A percentile compares a stretch with the other conserved stretches of the same genome.
phyloP scores from a whole-genome alignment of 2,888 invertebrate species.

The Lysandra bellargus region DNA sequence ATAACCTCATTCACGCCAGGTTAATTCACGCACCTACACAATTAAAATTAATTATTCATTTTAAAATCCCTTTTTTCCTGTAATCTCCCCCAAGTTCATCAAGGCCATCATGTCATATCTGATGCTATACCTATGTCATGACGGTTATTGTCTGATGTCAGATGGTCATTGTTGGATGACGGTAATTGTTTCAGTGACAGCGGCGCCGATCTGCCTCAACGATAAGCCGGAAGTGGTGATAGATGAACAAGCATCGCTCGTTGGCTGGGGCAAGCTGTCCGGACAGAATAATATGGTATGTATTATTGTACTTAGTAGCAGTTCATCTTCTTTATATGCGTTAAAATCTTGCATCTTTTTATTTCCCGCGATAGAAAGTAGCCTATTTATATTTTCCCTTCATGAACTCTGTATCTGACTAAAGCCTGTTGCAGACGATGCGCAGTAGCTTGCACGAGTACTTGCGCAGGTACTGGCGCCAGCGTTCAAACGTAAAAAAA shows the following conservation, averaged over 20 bases:
- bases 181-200: slow-evolving; percentile 81
- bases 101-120: slow-evolving; percentile 18
- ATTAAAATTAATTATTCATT: background rate
- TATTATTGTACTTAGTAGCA: background rate
- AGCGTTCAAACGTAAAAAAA: no score
- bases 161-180: slow-evolving; percentile 36
- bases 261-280: slow-evolving; percentile 88
- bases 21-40: no score
- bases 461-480: no score
- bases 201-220: slow-evolving; percentile 87
- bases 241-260: slow-evolving; percentile 80
- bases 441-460: no score
- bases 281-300: slow-evolving; percentile 70
- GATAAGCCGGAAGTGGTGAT: slow-evolving; percentile 86
- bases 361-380: no score
- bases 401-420: no score
- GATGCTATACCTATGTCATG: background rate
- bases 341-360: no score
- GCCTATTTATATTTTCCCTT: no score
- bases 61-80: background rate
- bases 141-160: slow-evolving; percentile 33
- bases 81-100: slow-evolving; percentile 36
- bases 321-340: background rate
- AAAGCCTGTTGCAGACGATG: no score
- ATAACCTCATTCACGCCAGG: no score